Percentiles rank a stretch among this genome's conserved stretches.
Evolutionary conservation across 2,113 vertebrate genomes (phyloP).

Genomic region (Oophaga pumilio): DNA sequence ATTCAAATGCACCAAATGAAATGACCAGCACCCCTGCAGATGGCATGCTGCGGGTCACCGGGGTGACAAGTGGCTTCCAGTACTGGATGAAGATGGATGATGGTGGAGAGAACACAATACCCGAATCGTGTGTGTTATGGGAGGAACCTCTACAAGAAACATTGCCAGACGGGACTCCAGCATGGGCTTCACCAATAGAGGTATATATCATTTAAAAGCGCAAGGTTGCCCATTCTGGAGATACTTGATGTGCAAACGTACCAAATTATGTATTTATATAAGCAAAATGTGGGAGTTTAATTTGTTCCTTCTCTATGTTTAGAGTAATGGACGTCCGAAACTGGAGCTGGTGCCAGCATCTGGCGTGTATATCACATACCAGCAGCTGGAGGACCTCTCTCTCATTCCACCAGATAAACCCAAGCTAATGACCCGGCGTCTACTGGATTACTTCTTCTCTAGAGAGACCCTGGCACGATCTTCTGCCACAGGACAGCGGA

Average conservation of each 20-base stretch:
- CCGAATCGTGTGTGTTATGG: slow-evolving; percentile 44
- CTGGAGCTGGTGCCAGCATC: slow-evolving; percentile 59
- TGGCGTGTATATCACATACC: slow-evolving; percentile 55
- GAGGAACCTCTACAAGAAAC: slow-evolving; percentile 51
- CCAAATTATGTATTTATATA: neutral
- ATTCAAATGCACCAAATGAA: neutral
- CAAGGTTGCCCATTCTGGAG: neutral
- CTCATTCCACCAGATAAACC: slow-evolving; percentile 58
- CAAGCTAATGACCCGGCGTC: slow-evolving; percentile 57
- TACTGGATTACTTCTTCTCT: slow-evolving; percentile 60
- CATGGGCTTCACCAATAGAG: slow-evolving; percentile 57
- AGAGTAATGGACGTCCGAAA: slow-evolving; percentile 60
- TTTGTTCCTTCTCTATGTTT: neutral
- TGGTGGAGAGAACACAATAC: slow-evolving; percentile 23
- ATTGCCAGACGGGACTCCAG: slow-evolving; percentile 47
- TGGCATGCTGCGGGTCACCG: slow-evolving; percentile 21
- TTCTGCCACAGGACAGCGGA: slow-evolving; percentile 51
- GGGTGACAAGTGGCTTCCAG: slow-evolving; percentile 31
- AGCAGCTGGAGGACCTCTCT: slow-evolving; percentile 58
- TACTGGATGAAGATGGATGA: slow-evolving; percentile 54
- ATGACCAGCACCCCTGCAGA: neutral
- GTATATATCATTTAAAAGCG: neutral
- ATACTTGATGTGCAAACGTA: neutral
- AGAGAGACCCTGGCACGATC: slow-evolving; percentile 48
- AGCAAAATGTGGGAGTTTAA: neutral